Percentiles rank a stretch among this genome's conserved stretches.
These are phyloP conservation scores for Galbula dea DNA, from an alignment of 2,113 vertebrate species.

Conservation along the genomic window DNA sequence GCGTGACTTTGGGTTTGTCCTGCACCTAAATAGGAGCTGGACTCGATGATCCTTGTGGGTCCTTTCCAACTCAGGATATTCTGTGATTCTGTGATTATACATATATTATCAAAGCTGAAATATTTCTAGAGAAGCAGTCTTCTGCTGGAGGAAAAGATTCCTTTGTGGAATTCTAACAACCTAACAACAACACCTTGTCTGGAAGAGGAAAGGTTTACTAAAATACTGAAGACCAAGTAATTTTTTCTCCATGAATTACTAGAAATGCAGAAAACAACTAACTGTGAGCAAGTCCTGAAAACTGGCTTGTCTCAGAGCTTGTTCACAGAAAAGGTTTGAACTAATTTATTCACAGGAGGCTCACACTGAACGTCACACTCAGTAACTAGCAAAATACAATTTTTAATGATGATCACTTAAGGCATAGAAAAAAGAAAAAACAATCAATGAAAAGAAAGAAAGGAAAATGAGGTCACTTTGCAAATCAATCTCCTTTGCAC, in stretches of 20 bases:
- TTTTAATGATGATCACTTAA: not conserved
- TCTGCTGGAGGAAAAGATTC: not conserved
- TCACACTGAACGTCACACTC: not conserved
- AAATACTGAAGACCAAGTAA: not conserved
- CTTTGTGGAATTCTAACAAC: not conserved
- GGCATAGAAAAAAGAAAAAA: not conserved
- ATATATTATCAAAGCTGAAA: not conserved
- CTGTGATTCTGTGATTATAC: no score
- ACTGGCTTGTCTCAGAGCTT: not conserved
- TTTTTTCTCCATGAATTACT: not conserved
- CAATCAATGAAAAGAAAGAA: not conserved
- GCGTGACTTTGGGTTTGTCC: no score
- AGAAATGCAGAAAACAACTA: not conserved
- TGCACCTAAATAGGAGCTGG: no score
- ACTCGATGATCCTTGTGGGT: no score
- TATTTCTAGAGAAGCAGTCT: not conserved
- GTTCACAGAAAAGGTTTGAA: not conserved
- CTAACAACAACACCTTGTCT: not conserved
- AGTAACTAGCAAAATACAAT: not conserved
- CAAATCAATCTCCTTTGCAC: not conserved
- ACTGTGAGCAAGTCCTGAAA: not conserved
- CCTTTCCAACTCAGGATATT: no score
- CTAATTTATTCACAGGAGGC: not conserved
- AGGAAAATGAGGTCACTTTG: not conserved
- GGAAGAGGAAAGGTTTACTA: not conserved